These are phyloP conservation scores for Eueides isabella DNA, from an alignment of 1,140 invertebrate genomes.

Conservation along the genomic window DNA sequence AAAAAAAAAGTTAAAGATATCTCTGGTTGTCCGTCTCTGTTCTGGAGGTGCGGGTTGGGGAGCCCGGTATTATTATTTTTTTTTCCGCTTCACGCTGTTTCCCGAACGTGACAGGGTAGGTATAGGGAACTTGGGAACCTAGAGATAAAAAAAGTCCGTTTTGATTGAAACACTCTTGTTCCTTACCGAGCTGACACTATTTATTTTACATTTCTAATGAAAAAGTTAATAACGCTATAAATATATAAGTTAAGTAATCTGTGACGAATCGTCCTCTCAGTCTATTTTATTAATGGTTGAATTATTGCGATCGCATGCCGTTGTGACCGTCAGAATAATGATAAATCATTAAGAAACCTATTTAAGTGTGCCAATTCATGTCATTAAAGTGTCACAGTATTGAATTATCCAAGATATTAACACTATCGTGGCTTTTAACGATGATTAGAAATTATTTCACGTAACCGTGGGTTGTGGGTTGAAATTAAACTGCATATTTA, in stretches of 20 bases:
- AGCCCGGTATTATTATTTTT: no score
- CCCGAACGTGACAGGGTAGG: no score
- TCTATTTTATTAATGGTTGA: background rate
- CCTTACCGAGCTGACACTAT: no score
- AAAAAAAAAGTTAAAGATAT: no score
- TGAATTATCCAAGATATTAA: background rate
- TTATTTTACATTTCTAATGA: no score
- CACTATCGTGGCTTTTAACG: background rate
- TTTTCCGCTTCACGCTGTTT: no score
- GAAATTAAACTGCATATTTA: no score
- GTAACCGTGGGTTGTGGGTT: background rate
- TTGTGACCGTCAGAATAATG: constrained; percentile 15
- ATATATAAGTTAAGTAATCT: background rate
- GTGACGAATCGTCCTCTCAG: background rate
- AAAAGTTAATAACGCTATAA: background rate
- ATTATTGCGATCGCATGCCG: constrained; percentile 15
- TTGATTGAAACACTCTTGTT: no score
- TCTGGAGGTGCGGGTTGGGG: no score
- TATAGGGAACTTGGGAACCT: no score
- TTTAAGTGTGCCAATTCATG: constrained; percentile 9
- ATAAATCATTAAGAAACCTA: background rate
- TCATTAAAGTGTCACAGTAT: background rate
- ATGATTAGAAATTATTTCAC: background rate
- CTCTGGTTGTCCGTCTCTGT: no score
- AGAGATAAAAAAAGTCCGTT: no score